These are phyloP conservation scores for Halcyon badia DNA, from an alignment of 2,797 vertebrate species.

Conservation along the genomic window DNA sequence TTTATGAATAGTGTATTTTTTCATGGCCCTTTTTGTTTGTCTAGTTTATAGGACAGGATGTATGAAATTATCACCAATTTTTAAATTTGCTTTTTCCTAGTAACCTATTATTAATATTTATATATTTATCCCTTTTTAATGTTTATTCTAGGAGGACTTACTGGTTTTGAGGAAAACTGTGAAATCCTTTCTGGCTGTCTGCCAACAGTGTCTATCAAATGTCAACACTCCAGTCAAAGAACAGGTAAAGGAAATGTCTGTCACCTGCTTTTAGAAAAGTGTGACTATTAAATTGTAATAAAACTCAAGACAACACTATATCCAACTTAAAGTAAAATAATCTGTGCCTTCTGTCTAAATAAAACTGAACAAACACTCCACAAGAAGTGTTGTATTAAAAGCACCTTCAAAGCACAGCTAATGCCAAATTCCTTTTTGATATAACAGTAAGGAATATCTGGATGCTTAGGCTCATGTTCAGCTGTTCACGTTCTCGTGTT, in stretches of 20 bases:
- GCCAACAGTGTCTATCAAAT: constrained; percentile 98
- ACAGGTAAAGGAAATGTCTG: constrained; percentile 86
- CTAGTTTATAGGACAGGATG: neutral
- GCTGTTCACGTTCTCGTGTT: no score
- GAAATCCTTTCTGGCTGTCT: constrained; percentile 97
- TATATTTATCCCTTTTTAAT: constrained; percentile 10
- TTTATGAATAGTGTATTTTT: neutral
- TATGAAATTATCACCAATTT: neutral
- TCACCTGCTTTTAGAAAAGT: neutral
- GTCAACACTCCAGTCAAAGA: constrained; percentile 98
- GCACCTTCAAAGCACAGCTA: neutral
- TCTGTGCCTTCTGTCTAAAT: neutral
- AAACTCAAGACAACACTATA: neutral
- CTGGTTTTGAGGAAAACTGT: constrained; percentile 95
- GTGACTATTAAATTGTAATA: neutral
- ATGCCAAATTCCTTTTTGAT: neutral
- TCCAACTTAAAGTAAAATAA: neutral
- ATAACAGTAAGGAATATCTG: no score
- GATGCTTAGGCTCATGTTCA: no score
- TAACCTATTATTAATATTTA: neutral
- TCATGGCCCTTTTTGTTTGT: neutral
- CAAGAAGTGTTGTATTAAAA: neutral
- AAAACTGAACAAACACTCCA: neutral
- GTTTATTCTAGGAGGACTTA: constrained; percentile 90
- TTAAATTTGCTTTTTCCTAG: neutral